Conservation (phyloP, 2,113 vertebrate species). For the Gobiocypris rarus region DNA sequence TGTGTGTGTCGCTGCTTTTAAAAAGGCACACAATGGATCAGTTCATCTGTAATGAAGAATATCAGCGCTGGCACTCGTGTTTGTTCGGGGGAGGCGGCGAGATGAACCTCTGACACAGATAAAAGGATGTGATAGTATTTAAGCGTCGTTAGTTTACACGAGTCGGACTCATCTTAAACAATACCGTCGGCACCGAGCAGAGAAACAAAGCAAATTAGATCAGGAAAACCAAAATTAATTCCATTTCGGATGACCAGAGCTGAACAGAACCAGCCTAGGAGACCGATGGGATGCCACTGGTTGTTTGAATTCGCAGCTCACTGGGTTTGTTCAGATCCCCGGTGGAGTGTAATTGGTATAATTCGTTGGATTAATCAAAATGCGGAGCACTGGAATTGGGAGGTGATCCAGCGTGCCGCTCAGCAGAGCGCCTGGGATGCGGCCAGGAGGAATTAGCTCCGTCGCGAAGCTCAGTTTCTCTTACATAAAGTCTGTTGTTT, state of each 20-base stretch:
- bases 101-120: conserved; percentile 28
- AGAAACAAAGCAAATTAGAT: neutral
- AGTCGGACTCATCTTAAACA: conserved; percentile 14
- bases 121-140: conserved; percentile 26
- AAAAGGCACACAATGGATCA: conserved; percentile 71
- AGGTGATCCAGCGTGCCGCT: conserved; percentile 76
- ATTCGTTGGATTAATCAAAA: conserved; percentile 84
- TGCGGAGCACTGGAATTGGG: conserved; percentile 77
- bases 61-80: conserved; percentile 70
- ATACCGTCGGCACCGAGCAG: neutral
- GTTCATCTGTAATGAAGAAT: conserved; percentile 75
- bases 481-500: conserved; percentile 66
- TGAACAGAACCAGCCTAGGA: neutral
- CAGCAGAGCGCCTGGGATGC: conserved; percentile 81
- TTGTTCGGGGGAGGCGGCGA: neutral
- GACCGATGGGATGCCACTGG: neutral
- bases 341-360: conserved; percentile 81
- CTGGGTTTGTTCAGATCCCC: conserved; percentile 80
- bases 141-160: conserved; percentile 3
- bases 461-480: conserved; percentile 72
- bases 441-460: conserved; percentile 83
- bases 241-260: conserved; percentile 4
- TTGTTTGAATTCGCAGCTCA: conserved; percentile 66
- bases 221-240: conserved; percentile 3
- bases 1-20: conserved; percentile 63